These are phyloP conservation scores for Drosophila imparisetae DNA, from an alignment of 2,888 invertebrate species.

Conservation along the genomic window DNA sequence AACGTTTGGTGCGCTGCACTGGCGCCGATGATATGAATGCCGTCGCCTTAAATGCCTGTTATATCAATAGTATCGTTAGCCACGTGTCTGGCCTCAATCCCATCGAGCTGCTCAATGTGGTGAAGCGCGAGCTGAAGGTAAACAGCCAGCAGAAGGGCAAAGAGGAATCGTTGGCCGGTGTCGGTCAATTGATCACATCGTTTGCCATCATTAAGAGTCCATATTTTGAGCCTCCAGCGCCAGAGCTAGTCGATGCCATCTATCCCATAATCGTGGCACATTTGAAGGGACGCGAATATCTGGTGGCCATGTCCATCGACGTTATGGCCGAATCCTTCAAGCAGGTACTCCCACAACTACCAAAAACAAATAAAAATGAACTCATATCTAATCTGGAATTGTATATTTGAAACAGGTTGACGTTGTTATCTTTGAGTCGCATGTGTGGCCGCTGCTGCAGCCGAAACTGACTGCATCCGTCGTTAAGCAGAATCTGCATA, in stretches of 20 bases:
- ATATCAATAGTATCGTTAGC: conserved; percentile 37
- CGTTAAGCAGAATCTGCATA: conserved; percentile 16
- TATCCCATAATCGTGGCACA: conserved; percentile 46
- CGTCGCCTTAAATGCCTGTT: conserved; percentile 36
- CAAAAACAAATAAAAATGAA: neutral
- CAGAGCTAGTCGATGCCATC: conserved; percentile 25
- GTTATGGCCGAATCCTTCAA: conserved; percentile 44
- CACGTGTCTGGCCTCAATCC: conserved; percentile 40
- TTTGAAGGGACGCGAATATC: conserved; percentile 59
- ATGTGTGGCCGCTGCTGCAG: conserved; percentile 54
- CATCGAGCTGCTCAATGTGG: conserved; percentile 30
- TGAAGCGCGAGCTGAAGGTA: conserved; percentile 45
- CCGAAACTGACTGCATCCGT: conserved; percentile 40
- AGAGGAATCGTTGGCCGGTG: conserved; percentile 60
- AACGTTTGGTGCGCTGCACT: conserved; percentile 61
- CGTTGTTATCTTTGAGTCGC: conserved; percentile 9
- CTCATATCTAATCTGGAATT: neutral
- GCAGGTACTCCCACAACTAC: conserved; percentile 18
- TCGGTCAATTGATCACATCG: conserved; percentile 55
- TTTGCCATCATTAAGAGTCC: conserved; percentile 36
- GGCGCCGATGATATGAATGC: conserved; percentile 55
- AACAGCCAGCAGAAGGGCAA: conserved; percentile 48
- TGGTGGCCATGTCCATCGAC: conserved; percentile 38
- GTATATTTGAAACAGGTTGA: conserved; percentile 16
- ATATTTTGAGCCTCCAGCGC: conserved; percentile 20